phyloP scores from a whole-genome alignment of 2,888 invertebrate species.

The Ariolimax columbianus region DNA sequence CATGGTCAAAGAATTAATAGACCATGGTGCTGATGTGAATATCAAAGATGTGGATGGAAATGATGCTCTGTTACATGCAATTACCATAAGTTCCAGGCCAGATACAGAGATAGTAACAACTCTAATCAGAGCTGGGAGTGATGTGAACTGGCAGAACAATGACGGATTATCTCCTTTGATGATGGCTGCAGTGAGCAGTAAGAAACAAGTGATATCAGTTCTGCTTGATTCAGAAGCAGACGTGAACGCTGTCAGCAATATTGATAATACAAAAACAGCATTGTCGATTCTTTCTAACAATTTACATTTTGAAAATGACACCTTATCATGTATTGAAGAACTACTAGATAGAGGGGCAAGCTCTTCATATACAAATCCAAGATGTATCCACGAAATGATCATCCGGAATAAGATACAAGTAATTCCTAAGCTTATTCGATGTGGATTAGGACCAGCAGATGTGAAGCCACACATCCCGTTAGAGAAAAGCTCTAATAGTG shows the following conservation, averaged over 20 bases:
- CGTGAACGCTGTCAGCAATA: background rate
- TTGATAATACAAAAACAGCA: background rate
- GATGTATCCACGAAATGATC: background rate
- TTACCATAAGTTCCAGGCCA: background rate
- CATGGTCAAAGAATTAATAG: background rate
- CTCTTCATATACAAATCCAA: background rate
- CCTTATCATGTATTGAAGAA: background rate
- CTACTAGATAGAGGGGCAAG: background rate
- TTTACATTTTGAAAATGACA: background rate
- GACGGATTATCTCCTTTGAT: background rate
- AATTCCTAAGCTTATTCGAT: background rate
- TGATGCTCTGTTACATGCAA: background rate
- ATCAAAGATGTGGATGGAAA: background rate
- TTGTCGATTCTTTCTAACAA: background rate
- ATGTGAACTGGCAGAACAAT: background rate
- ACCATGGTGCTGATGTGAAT: background rate
- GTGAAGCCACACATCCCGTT: too few species aligned
- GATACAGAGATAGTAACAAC: background rate
- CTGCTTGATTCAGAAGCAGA: conserved; percentile 2
- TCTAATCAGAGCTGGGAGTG: background rate
- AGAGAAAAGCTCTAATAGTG: too few species aligned
- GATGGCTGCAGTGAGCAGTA: background rate
- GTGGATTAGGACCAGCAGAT: background rate
- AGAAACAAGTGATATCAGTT: background rate
- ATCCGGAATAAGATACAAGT: background rate